These are phyloP conservation scores for Fragum whitleyi DNA, from an alignment of 2,888 invertebrate genomes.

Conservation along the genomic window DNA sequence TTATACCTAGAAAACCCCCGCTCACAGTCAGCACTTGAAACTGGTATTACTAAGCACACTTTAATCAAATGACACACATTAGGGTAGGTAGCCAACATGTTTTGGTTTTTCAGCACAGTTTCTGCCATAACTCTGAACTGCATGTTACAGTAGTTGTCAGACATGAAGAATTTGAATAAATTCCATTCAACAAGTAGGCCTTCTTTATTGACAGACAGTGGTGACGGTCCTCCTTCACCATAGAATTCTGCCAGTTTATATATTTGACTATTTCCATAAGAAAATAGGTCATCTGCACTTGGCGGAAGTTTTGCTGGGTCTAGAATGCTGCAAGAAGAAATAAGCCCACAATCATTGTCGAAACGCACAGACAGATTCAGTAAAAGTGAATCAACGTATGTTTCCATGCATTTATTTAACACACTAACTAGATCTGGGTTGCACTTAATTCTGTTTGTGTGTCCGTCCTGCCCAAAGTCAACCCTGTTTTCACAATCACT, in stretches of 20 bases:
- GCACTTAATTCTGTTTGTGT: no score
- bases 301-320: slow-evolving; percentile 8
- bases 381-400: no score
- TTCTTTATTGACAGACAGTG: slow-evolving; percentile 11
- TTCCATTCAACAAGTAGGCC: slow-evolving; percentile 5
- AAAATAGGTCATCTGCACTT: neutral
- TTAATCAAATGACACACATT: slow-evolving; percentile 6
- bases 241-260: neutral
- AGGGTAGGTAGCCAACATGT: neutral
- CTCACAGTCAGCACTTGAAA: slow-evolving; percentile 37
- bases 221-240: neutral
- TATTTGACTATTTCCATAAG: no score
- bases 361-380: neutral
- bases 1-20: slow-evolving; percentile 26
- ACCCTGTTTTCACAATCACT: no score
- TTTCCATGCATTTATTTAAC: no score
- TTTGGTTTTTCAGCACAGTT: neutral
- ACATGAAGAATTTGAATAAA: slow-evolving; percentile 5
- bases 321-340: neutral
- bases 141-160: neutral
- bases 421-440: no score
- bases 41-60: slow-evolving; percentile 13
- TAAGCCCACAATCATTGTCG: neutral
- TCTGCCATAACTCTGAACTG: slow-evolving; percentile 3
- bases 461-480: no score